Base-by-base conservation (phyloP, 2,113 vertebrate species). In the Myrmecobius fasciatus region DNA sequence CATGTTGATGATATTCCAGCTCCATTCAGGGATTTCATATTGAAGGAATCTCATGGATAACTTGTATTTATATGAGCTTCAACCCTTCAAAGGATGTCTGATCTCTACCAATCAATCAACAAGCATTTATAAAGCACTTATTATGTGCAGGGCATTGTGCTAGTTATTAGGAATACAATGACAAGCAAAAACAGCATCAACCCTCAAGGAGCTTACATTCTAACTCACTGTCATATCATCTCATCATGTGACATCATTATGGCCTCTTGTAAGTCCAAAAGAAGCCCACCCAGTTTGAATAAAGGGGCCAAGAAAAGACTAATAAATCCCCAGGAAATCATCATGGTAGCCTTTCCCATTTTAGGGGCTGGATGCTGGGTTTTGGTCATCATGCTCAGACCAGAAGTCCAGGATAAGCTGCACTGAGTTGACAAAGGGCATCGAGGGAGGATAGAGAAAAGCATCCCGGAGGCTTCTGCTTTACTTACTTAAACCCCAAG, bases 361-460 rank as follows among this genome's bases (percentile, higher is more conserved):
- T 60, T 91, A 92, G 25, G 89, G n/a, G 48, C 91, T 97, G 83
- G 91, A 93, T 93, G 49, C 96, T 95, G 92, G 93, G 94, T 91
- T 93, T 89, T 60, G 92, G 14, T 92, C 96, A 92, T 89, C 93
- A 93, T n/a, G 52, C 36, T 52, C 51, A 95, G 89, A 89, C 95
- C 53, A 67, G 95, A 67, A 67, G 94, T 91, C 25, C 31, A 96
- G 96, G 95, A 96, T 52, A 90, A 49, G 88, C 31, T 92, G 91
- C 94, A 95, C 92, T 92, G 48, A 49, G 26, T 89, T 31, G 93
- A 52, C 95, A 94, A 54, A 25, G 88, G 94, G 67, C 60, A 51
- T 95, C 90, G 96, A 89, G 92, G 92, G 89, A 75, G 95, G 92
- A 96, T 88, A 90, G 1, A 0, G 25, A 46, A 54, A 3, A 7